Percentiles rank a stretch among this genome's conserved stretches.
Conservation (phyloP, 2,888 invertebrate species). For the Epiblema foenella region DNA sequence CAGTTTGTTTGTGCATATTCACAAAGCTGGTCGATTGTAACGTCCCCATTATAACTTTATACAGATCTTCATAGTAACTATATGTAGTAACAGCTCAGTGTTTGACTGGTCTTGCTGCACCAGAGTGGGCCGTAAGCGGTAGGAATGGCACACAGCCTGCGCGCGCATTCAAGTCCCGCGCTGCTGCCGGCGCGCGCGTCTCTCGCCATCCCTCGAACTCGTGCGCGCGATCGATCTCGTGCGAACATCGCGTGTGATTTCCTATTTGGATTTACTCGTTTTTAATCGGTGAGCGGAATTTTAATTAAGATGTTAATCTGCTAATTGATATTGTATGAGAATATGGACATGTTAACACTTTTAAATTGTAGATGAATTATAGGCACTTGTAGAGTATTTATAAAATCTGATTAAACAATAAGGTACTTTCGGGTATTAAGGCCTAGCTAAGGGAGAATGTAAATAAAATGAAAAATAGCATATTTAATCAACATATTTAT, state of each 20-base stretch:
- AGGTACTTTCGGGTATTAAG: too few species aligned
- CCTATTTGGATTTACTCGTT: constrained; percentile 33
- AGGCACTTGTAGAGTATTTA: not conserved
- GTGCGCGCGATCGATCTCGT: constrained; percentile 4
- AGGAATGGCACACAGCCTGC: not conserved
- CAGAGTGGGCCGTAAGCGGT: not conserved
- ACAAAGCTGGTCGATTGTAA: not conserved
- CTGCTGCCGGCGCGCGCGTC: constrained; percentile 2
- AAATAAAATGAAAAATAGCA: too few species aligned
- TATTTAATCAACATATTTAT: too few species aligned
- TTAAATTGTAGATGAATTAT: not conserved
- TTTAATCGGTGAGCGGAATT: constrained; percentile 28
- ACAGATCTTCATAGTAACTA: not conserved
- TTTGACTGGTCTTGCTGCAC: not conserved
- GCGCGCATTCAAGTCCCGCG: not conserved
- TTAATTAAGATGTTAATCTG: not conserved
- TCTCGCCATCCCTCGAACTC: constrained; percentile 1
- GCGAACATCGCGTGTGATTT: constrained; percentile 23
- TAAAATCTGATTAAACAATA: not conserved
- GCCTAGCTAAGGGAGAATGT: not conserved
- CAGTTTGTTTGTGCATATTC: not conserved
- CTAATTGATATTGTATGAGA: not conserved
- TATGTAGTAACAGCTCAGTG: not conserved
- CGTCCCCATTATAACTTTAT: not conserved
- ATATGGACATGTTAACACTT: not conserved